Percentiles rank a stretch among this genome's conserved stretches.
These are phyloP conservation scores for Idaea biselata DNA, from an alignment of 2,888 invertebrate genomes.

Conservation along the genomic window DNA sequence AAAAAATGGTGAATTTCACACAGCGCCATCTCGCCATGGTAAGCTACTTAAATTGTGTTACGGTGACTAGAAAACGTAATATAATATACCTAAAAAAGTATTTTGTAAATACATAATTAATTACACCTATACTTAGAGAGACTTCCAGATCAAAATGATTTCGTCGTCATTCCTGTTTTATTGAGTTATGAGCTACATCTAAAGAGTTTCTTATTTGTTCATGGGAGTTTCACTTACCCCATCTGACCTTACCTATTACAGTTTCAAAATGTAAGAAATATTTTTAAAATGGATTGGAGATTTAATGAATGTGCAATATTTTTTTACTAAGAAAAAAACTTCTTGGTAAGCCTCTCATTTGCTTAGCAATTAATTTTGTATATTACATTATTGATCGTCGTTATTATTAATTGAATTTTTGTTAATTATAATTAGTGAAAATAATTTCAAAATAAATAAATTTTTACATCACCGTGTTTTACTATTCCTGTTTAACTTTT, in stretches of 20 bases:
- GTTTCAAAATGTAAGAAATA: not conserved
- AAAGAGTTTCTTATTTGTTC: too few relatives aligned
- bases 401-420: slow-evolving; percentile 46
- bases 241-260: not conserved
- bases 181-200: too few relatives aligned
- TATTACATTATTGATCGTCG: slow-evolving; percentile 34
- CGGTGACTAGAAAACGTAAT: too few relatives aligned
- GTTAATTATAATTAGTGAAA: slow-evolving; percentile 63
- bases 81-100: too few relatives aligned
- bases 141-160: too few relatives aligned
- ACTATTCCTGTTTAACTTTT: not conserved
- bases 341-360: slow-evolving; percentile 35
- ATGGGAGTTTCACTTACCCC: too few relatives aligned
- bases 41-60: too few relatives aligned
- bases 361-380: slow-evolving; percentile 57
- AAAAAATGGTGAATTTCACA: too few relatives aligned
- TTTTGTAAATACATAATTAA: too few relatives aligned
- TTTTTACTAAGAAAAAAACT: slow-evolving; percentile 10
- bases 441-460: slow-evolving; percentile 71
- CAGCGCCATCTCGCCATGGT: too few relatives aligned
- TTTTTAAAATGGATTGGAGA: not conserved
- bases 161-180: too few relatives aligned
- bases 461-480: slow-evolving; percentile 53
- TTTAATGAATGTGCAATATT: slow-evolving; percentile 11
- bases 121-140: too few relatives aligned